Evolutionary conservation across 2,888 invertebrate genomes (phyloP), one percentile per base, ranked within the genome.

Genomic region (Drosophila niveifrons): DNA sequence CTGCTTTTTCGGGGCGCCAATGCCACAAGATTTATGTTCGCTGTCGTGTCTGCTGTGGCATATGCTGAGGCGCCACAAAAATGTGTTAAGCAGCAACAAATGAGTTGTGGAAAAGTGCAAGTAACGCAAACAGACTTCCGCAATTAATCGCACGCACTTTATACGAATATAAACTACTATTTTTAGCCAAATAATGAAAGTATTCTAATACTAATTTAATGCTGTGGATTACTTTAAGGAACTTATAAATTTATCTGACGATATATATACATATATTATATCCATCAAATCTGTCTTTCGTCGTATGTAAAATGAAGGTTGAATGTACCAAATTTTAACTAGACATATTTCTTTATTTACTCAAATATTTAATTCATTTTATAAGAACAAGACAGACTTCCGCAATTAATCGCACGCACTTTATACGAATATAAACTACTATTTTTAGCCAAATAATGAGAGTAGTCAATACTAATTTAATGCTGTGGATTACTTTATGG

Each of bases 1-100:
- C 18, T 13, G 44, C 50, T 34, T 31, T 34, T 36, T 47, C 18
- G 7, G 36, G 15, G 47, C 29, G 41, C 36, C 51, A 56, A 68
- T 52, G 48, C 66, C 57, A 46, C 50, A 82, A 84, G 81, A 87
- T 78, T 81, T 82, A 87, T 87, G 67, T 48, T 44, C 58, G 46
- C 46, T 65, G 72, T 56, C 41, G 52, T 34, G 50, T 51, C 41
- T 23, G 61, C 15, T 36, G 69, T 29, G 55, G 57, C 79, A 79
- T 79, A 82, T 72, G 82, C 58, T 66, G 44, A 57, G 61, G 31
- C 53, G 39, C 17, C 48, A 13, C 31, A 28, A 57, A 28, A 57
- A 75, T 66, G 57, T 70, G 73, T 73, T 75, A 64, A 73, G 62
- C 51, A 66, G 58, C 43, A 56, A 31, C 56, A 75, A 78, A 67